Conservation (phyloP, 1,140 invertebrate species). For the Sitobion miscanthi region DNA sequence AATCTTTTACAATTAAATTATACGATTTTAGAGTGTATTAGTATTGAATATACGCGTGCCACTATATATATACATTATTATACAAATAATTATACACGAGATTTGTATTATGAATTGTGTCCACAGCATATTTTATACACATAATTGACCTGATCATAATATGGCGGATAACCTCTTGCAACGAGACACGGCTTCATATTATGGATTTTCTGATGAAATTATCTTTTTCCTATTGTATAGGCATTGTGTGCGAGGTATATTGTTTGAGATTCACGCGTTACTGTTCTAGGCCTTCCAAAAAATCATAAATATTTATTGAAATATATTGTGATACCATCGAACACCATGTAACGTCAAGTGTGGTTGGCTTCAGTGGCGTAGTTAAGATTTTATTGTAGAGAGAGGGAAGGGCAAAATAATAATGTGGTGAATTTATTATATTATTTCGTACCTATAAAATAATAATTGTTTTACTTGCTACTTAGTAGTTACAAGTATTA, state of each 20-base stretch:
- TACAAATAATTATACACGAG: background rate
- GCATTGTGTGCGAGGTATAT: background rate
- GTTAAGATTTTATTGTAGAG: background rate
- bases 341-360: background rate
- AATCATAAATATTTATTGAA: too few species aligned
- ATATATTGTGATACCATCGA: too few species aligned
- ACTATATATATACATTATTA: background rate
- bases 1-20: conserved; percentile 2
- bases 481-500: too few species aligned
- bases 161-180: background rate
- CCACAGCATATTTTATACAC: background rate
- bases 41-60: background rate
- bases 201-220: background rate
- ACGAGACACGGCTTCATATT: background rate
- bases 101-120: background rate
- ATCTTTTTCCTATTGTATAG: background rate
- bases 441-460: too few species aligned
- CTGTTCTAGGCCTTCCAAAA: too few species aligned
- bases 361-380: background rate
- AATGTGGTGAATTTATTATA: background rate
- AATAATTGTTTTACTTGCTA: too few species aligned
- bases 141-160: background rate
- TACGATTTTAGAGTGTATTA: conserved; percentile 17
- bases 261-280: background rate
- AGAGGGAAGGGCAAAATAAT: background rate